phyloP scores from a whole-genome alignment of 2,113 vertebrate genomes.

The Plecotus auritus region DNA sequence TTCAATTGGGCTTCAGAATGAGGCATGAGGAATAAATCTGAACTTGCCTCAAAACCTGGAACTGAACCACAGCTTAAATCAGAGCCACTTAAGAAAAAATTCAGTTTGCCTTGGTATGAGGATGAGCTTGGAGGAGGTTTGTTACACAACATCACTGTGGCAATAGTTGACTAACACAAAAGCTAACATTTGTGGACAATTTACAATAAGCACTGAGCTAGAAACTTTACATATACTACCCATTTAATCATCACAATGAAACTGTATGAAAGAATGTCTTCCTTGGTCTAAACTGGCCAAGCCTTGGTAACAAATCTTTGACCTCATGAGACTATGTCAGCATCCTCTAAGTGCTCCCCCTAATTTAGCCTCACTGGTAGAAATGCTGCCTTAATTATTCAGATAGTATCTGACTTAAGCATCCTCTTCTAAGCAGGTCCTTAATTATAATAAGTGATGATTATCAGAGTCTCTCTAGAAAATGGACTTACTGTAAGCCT shows the following conservation, averaged over 20 bases:
- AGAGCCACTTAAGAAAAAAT: neutral
- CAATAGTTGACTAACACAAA: neutral
- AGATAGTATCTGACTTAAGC: conserved; percentile 17
- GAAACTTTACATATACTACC: neutral
- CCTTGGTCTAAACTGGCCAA: neutral
- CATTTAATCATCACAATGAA: neutral
- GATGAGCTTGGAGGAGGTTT: neutral
- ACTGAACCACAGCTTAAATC: neutral
- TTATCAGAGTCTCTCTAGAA: neutral
- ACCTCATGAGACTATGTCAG: neutral
- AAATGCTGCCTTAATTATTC: conserved; percentile 29
- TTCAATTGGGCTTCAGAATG: neutral
- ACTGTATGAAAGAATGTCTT: neutral
- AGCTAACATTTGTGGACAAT: conserved; percentile 12
- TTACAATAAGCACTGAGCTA: neutral
- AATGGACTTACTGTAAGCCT: neutral
- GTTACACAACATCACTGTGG: neutral
- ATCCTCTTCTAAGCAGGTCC: neutral
- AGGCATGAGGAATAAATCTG: neutral
- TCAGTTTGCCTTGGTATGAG: neutral
- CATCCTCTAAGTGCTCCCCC: neutral
- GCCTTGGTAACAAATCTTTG: neutral
- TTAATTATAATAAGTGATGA: neutral
- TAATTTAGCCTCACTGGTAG: neutral
- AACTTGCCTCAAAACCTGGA: neutral